Evolutionary conservation across 1,140 invertebrate genomes (phyloP).

Genomic region (Bombus sibiricus): DNA sequence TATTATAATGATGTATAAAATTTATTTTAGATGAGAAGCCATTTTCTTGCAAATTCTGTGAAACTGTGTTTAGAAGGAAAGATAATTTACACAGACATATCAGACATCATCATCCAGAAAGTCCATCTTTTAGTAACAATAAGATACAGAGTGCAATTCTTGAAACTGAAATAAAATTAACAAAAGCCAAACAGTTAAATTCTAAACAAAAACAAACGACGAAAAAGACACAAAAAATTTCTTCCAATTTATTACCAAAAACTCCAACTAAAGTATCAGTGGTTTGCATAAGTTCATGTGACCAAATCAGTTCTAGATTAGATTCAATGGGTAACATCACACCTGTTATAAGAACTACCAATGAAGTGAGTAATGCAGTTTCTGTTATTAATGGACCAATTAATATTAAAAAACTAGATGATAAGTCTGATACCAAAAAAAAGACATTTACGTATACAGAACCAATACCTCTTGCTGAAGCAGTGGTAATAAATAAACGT

Average conservation of each 20-base stretch:
- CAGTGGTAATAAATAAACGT: constrained; percentile 77
- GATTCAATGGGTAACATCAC: constrained; percentile 77
- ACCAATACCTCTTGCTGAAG: constrained; percentile 77
- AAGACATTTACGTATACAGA: constrained; percentile 76
- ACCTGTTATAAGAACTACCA: constrained; percentile 75
- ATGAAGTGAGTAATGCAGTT: constrained; percentile 78
- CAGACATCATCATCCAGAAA: constrained; percentile 80
- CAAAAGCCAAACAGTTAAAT: constrained; percentile 55
- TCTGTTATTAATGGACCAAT: constrained; percentile 80
- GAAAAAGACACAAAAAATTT: constrained; percentile 55
- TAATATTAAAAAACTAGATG: constrained; percentile 62
- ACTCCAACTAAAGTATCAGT: constrained; percentile 55
- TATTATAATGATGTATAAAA: background rate
- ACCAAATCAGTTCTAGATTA: constrained; percentile 74
- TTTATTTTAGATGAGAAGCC: constrained; percentile 78
- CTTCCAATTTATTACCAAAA: constrained; percentile 25
- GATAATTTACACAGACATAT: constrained; percentile 82
- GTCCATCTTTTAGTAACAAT: constrained; percentile 25
- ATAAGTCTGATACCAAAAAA: constrained; percentile 65
- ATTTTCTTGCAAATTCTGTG: constrained; percentile 80
- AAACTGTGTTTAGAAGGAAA: constrained; percentile 80
- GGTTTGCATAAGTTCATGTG: constrained; percentile 61
- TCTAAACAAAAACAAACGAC: constrained; percentile 48
- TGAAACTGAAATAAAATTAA: constrained; percentile 35
- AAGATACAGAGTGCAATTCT: constrained; percentile 3